A percentile compares a stretch with the other conserved stretches of the same genome.
These are phyloP conservation scores for Ophiodon elongatus DNA, from an alignment of 2,113 vertebrate genomes.

Conservation along the genomic window DNA sequence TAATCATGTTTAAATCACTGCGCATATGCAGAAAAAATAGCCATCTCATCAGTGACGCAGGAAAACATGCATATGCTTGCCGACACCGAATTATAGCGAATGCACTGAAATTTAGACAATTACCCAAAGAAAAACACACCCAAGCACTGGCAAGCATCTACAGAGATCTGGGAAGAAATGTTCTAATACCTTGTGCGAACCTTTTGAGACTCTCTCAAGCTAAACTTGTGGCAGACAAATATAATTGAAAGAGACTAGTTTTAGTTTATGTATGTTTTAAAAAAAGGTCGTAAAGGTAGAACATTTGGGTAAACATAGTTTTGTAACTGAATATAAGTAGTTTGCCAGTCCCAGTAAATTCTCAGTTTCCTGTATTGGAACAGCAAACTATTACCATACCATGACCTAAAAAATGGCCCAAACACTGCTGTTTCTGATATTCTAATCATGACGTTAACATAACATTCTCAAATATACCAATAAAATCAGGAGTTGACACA, in stretches of 20 bases:
- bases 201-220: conserved; percentile 14
- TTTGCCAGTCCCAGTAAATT: neutral
- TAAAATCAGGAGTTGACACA: conserved; percentile 21
- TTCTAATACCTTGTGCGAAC: conserved; percentile 16
- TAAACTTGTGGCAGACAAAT: conserved; percentile 9
- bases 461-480: conserved; percentile 14
- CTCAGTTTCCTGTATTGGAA: neutral
- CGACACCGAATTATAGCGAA: conserved; percentile 59
- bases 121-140: conserved; percentile 63
- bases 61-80: conserved; percentile 73
- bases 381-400: neutral
- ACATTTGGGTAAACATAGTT: neutral
- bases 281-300: neutral
- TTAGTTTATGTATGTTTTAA: conserved; percentile 12
- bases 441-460: conserved; percentile 10
- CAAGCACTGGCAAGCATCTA: conserved; percentile 45
- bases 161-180: conserved; percentile 22
- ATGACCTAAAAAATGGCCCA: conserved; percentile 2
- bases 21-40: conserved; percentile 24
- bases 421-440: neutral
- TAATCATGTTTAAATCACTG: conserved; percentile 13
- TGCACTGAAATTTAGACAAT: conserved; percentile 64
- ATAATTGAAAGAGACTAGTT: neutral
- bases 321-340: neutral
- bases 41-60: conserved; percentile 34